Conservation (phyloP, 2,113 vertebrate genomes). For the Corvus moneduloides region DNA sequence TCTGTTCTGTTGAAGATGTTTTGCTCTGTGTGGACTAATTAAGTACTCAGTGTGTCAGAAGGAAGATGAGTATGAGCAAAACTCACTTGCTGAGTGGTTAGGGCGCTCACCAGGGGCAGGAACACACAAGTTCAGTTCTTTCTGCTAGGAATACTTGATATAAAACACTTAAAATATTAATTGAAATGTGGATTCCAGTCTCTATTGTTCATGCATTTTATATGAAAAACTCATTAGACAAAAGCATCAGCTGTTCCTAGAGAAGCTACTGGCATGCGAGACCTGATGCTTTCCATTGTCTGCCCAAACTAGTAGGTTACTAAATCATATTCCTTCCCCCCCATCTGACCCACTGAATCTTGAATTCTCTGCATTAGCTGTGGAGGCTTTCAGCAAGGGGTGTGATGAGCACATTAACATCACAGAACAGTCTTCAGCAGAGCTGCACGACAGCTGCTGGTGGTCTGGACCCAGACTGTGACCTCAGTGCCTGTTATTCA, state of each 20-base stretch:
- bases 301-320: background rate
- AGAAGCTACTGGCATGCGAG: background rate
- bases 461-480: background rate
- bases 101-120: background rate
- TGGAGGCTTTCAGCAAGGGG: background rate
- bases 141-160: slow-evolving; percentile 46
- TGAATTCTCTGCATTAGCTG: background rate
- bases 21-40: slow-evolving; percentile 13
- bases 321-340: background rate
- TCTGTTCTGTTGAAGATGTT: slow-evolving; percentile 8
- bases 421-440: background rate
- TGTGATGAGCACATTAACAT: background rate
- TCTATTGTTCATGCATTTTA: slow-evolving; percentile 61
- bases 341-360: background rate
- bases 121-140: background rate
- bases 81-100: slow-evolving; percentile 31
- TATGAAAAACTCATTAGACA: slow-evolving; percentile 56
- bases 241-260: slow-evolving; percentile 26
- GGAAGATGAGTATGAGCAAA: background rate
- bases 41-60: slow-evolving; percentile 7
- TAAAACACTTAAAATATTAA: slow-evolving; percentile 62
- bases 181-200: slow-evolving; percentile 54
- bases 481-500: background rate
- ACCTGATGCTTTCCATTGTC: background rate
- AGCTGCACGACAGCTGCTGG: background rate